These are phyloP conservation scores for Xestia ashworthii DNA, from an alignment of 2,888 invertebrate species.

Conservation along the genomic window DNA sequence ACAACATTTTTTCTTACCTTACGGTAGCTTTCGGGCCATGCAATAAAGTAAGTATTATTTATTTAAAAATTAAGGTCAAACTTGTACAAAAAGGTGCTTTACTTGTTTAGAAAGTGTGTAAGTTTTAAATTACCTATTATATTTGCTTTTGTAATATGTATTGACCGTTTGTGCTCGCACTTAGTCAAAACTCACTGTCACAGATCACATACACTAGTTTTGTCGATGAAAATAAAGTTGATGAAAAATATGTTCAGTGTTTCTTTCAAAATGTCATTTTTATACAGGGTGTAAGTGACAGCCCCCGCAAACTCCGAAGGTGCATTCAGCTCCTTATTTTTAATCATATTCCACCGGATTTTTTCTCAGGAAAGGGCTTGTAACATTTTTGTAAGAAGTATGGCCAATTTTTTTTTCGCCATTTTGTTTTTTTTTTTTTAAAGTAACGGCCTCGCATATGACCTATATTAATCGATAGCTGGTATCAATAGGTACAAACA, in stretches of 20 bases:
- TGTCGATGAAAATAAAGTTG: conserved; percentile 70
- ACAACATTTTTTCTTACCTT: background rate
- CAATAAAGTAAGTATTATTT: background rate
- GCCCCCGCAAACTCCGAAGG: no score
- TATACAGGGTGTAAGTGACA: no score
- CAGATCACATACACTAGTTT: conserved; percentile 69
- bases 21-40: background rate
- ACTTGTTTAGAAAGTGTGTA: background rate
- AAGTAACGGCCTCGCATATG: no score
- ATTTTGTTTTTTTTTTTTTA: no score
- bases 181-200: conserved; percentile 53
- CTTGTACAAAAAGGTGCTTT: conserved; percentile 25
- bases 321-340: no score
- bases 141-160: background rate
- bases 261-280: background rate
- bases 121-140: background rate
- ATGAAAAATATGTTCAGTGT: conserved; percentile 45
- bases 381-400: no score
- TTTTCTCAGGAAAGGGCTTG: no score
- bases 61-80: conserved; percentile 9
- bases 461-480: no score
- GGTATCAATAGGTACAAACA: no score
- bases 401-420: no score
- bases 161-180: conserved; percentile 36
- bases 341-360: no score